Evolutionary conservation across 2,888 invertebrate species (phyloP).

Genomic region (Arrhopalites spinosus): DNA sequence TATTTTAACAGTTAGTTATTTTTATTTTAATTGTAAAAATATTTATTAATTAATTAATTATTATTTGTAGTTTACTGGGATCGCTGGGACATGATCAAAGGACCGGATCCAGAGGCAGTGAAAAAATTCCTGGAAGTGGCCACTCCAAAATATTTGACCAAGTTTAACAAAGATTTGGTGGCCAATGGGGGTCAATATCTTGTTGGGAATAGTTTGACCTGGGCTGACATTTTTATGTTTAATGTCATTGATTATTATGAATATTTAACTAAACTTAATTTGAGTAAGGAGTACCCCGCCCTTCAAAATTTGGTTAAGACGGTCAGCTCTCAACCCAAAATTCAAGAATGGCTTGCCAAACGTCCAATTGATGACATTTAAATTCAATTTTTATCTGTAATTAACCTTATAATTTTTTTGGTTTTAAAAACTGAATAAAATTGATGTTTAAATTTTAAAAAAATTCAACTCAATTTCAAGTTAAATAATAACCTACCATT

Average conservation of each 20-base stretch:
- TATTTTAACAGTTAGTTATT: background rate
- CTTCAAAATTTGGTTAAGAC: background rate
- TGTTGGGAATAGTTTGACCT: constrained; percentile 36
- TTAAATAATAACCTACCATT: too few species aligned
- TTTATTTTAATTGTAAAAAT: background rate
- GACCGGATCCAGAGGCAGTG: background rate
- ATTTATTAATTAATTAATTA: background rate
- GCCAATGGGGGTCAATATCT: constrained; percentile 39
- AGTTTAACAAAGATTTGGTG: constrained; percentile 36
- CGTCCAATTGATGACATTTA: background rate
- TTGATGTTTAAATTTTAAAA: too few species aligned
- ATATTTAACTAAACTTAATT: background rate
- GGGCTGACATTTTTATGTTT: constrained; percentile 40
- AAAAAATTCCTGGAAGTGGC: constrained; percentile 13
- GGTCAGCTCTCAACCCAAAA: background rate
- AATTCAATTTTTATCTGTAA: too few species aligned
- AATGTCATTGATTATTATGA: constrained; percentile 29
- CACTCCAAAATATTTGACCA: constrained; percentile 36
- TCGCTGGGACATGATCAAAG: background rate
- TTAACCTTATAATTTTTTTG: too few species aligned
- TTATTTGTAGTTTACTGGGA: background rate
- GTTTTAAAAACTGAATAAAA: too few species aligned
- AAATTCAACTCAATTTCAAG: too few species aligned
- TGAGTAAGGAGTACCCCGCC: background rate
- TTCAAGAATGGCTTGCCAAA: background rate